Evolutionary conservation across 2,113 vertebrate genomes (phyloP).

Genomic region (Caretta caretta): DNA sequence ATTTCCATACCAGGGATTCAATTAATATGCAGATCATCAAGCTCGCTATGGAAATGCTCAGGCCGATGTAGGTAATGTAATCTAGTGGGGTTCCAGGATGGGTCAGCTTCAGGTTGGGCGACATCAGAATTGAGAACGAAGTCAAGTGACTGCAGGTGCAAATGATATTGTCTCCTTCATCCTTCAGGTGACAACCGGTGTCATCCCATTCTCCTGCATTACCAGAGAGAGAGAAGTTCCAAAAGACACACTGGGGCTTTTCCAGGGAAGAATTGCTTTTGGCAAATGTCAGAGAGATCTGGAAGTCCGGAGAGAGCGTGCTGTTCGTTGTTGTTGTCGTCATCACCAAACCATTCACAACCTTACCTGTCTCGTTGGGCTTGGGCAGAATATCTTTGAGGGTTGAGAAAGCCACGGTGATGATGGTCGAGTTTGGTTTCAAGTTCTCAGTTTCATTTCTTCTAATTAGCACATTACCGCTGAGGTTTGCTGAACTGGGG

Average conservation of each 20-base stretch:
- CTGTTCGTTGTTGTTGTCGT: conserved; percentile 72
- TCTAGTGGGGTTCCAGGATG: background rate
- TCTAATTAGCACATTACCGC: conserved; percentile 61
- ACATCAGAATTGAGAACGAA: conserved; percentile 90
- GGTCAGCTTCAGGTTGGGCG: background rate
- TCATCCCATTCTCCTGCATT: conserved; percentile 65
- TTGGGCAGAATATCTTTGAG: conserved; percentile 74
- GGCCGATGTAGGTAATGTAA: conserved; percentile 80
- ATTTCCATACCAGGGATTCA: conserved; percentile 87
- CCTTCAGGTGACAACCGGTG: conserved; percentile 62
- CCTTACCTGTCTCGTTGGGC: accelerated
- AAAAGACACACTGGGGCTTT: conserved; percentile 80
- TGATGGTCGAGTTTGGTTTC: conserved; percentile 31
- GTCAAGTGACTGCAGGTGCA: conserved; percentile 88
- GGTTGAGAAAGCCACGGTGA: conserved; percentile 78
- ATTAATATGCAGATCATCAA: conserved; percentile 83
- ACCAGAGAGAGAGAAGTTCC: conserved; percentile 75
- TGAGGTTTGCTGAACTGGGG: conserved; percentile 51
- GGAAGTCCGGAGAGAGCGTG: background rate
- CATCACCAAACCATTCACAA: conserved; percentile 78
- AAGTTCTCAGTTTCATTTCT: conserved; percentile 36
- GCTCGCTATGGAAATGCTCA: conserved; percentile 85
- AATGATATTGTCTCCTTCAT: background rate
- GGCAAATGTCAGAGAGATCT: conserved; percentile 80
- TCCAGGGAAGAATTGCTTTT: conserved; percentile 8